Conservation (phyloP, 2,888 invertebrate species). For the Aporophyla nigra region DNA sequence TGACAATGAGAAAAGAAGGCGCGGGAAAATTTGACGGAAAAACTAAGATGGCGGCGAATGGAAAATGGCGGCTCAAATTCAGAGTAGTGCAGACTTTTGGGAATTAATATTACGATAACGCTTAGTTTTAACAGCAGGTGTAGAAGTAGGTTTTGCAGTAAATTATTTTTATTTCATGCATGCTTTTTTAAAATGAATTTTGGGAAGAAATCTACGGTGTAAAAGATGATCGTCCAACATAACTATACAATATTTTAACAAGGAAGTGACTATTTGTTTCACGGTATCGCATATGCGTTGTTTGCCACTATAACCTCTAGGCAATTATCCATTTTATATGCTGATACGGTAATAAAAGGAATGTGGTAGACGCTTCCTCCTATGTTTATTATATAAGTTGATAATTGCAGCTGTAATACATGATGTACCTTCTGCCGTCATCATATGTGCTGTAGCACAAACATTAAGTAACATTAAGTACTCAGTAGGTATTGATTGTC, state of each 20-base stretch:
- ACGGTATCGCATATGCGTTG: constrained; percentile 27
- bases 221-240: no score
- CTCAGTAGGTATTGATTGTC: background rate
- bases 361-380: constrained; percentile 53
- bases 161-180: no score
- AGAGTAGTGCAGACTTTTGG: no score
- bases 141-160: no score
- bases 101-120: no score
- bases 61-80: background rate
- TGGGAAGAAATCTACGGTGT: no score
- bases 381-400: constrained; percentile 35
- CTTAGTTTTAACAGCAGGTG: no score
- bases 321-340: constrained; percentile 60
- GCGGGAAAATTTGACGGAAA: constrained; percentile 20
- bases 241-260: constrained; percentile 25
- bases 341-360: constrained; percentile 60
- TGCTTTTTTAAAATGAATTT: no score
- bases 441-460: background rate
- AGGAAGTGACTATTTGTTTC: constrained; percentile 48
- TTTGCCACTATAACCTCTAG: constrained; percentile 36
- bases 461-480: background rate
- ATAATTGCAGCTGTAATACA: constrained; percentile 28
- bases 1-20: background rate
- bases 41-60: constrained; percentile 9
- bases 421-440: constrained; percentile 19